Evolutionary conservation across 2,113 vertebrate genomes (phyloP).

Genomic region (Andinoacara biseriatus): DNA sequence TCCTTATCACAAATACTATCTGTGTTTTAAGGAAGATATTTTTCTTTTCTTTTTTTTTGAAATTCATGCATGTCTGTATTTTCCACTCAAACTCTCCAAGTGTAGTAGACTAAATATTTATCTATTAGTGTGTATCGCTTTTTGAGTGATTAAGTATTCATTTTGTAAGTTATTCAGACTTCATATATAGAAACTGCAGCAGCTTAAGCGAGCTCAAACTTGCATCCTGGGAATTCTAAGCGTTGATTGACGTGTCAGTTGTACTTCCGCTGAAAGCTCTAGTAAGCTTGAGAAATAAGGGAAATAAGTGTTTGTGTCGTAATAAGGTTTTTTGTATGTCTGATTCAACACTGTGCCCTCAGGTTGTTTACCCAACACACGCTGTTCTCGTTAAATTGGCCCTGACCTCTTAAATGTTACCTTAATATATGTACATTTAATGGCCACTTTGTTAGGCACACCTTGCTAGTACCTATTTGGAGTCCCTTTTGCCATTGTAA

Average conservation of each 20-base stretch:
- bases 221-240: not conserved
- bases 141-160: not conserved
- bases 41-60: not conserved
- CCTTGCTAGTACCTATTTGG: too few relatives aligned
- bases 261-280: not conserved
- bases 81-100: not conserved
- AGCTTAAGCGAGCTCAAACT: conserved; percentile 1
- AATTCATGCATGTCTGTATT: not conserved
- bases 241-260: not conserved
- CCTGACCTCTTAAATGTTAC: too few relatives aligned
- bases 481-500: too few relatives aligned
- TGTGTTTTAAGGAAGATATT: not conserved
- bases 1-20: not conserved
- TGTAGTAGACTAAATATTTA: not conserved
- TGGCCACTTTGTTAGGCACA: too few relatives aligned
- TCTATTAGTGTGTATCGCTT: not conserved
- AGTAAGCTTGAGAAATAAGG: not conserved
- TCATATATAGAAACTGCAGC: not conserved
- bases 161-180: not conserved
- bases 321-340: not conserved
- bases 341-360: not conserved
- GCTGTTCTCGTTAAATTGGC: too few relatives aligned
- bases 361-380: not conserved
- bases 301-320: not conserved
- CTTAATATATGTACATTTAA: too few relatives aligned